A percentile compares a stretch with the other conserved stretches of the same genome.
Evolutionary conservation across 2,113 vertebrate genomes (phyloP).

Genomic region (Baryphthengus martii): DNA sequence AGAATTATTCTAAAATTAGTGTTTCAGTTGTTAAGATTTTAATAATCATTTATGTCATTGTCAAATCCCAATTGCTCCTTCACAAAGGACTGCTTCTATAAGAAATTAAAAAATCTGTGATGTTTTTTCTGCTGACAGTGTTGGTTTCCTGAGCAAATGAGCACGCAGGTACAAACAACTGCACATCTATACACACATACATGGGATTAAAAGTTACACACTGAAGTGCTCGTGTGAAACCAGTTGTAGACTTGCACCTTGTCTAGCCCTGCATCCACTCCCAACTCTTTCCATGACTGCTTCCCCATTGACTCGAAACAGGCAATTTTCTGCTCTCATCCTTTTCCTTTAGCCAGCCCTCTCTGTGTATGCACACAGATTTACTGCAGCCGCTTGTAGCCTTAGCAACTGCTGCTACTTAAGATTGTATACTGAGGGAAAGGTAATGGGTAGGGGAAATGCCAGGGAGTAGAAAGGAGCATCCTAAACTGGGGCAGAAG

Average conservation of each 20-base stretch:
- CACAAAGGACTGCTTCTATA: neutral
- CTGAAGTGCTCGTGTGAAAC: neutral
- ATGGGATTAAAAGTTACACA: neutral
- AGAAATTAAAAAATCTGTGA: neutral
- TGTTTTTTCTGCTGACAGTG: neutral
- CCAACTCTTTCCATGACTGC: neutral
- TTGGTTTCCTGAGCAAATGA: neutral
- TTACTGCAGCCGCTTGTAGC: conserved; percentile 42
- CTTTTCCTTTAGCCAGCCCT: neutral
- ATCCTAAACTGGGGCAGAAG: neutral
- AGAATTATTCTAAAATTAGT: neutral
- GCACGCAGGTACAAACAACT: neutral
- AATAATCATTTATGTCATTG: neutral
- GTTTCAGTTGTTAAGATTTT: neutral
- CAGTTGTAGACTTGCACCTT: neutral
- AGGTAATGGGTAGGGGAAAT: neutral
- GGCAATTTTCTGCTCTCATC: conserved; percentile 41
- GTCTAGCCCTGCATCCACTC: neutral
- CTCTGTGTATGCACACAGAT: neutral
- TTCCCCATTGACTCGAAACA: neutral
- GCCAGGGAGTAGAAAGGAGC: neutral
- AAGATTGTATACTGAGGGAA: neutral
- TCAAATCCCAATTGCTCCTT: neutral
- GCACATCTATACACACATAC: neutral
- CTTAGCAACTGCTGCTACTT: conserved; percentile 49